Conservation (phyloP, 23 tunicate genomes). For the Oikopleura vanhoeffeni region DNA sequence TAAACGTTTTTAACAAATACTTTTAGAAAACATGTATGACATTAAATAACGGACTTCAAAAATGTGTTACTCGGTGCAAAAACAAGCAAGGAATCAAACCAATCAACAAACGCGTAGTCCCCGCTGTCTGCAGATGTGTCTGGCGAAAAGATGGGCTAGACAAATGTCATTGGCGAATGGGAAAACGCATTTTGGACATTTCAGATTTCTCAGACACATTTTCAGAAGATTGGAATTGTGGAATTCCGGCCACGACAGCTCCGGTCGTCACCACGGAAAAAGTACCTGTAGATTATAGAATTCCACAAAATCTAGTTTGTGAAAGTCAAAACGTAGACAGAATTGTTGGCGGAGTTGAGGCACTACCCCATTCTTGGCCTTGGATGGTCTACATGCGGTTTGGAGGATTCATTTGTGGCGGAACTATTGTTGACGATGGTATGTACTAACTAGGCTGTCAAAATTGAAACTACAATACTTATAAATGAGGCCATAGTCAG, state of each 20-base stretch:
- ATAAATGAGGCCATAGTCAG: too few species aligned
- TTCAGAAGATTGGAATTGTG: neutral
- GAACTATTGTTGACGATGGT: conserved; percentile 9
- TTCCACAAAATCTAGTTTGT: conserved; percentile 11
- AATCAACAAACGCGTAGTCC: neutral
- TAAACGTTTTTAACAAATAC: too few species aligned
- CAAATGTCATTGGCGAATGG: neutral
- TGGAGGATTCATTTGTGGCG: neutral
- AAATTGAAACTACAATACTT: too few species aligned
- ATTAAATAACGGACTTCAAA: neutral
- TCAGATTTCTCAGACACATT: neutral
- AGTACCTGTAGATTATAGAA: neutral
- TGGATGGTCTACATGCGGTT: neutral
- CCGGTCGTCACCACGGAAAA: neutral
- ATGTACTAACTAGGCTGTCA: too few species aligned
- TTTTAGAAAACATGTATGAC: neutral
- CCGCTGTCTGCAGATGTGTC: neutral
- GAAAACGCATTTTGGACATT: neutral
- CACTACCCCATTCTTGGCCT: neutral
- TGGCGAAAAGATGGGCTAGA: conserved; percentile 4
- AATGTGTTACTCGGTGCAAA: neutral
- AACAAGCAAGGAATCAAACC: neutral
- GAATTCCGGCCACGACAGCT: neutral
- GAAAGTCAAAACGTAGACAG: neutral
- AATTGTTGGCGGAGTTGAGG: conserved; percentile 5